phyloP scores from a whole-genome alignment of 35 echinoderm and acorn worm species.

The Acanthaster planci region DNA sequence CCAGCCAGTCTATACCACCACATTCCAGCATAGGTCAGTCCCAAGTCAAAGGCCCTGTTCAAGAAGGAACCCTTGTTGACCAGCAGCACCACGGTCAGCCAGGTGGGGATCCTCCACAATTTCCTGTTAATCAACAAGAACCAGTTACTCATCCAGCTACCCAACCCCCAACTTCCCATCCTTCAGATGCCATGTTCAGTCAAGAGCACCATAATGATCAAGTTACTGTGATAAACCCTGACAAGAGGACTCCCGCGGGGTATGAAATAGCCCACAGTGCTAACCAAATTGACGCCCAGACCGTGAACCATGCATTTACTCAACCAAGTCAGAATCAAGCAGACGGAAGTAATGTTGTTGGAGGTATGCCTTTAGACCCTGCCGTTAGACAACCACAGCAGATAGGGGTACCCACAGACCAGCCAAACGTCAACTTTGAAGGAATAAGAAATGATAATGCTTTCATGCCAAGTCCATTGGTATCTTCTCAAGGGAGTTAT shows the following conservation, averaged over 20 bases:
- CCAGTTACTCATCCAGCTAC: neutral
- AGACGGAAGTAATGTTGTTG: neutral
- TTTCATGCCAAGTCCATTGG: neutral
- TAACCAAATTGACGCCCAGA: neutral
- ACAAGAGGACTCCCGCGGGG: neutral
- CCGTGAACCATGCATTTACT: neutral
- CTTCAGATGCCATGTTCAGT: neutral
- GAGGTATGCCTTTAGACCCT: neutral
- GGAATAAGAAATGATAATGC: neutral
- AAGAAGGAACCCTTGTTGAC: neutral
- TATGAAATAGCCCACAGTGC: neutral
- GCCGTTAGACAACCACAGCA: neutral
- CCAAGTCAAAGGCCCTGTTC: neutral
- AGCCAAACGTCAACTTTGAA: neutral
- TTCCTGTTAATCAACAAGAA: neutral
- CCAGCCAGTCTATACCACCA: conserved; percentile 32
- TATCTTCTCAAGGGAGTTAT: neutral
- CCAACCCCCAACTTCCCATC: neutral
- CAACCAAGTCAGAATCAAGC: neutral
- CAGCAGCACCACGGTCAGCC: neutral
- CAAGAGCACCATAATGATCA: neutral
- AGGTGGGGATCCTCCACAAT: neutral
- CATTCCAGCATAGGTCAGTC: conserved; percentile 23
- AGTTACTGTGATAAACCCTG: neutral
- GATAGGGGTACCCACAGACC: neutral